Evolutionary conservation across 2,797 vertebrate species (phyloP).

Genomic region (Poeciliopsis paucimaculata): DNA sequence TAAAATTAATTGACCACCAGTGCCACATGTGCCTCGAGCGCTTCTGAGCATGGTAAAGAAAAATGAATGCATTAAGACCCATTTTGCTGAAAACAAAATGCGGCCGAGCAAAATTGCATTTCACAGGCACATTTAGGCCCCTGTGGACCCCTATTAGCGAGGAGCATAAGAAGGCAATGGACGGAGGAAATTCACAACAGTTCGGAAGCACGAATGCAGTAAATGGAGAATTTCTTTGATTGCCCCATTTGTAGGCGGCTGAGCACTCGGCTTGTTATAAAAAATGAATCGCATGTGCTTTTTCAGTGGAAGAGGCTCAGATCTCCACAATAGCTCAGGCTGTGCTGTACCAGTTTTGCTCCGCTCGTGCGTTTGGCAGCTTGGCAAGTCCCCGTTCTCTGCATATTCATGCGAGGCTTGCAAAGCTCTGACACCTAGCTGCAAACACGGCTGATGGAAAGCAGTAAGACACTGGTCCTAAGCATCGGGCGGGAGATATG

Average conservation of each 20-base stretch:
- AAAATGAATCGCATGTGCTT: slow-evolving; percentile 47
- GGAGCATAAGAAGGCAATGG: slow-evolving; percentile 19
- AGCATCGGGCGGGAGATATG: slow-evolving; percentile 10
- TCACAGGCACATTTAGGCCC: slow-evolving; percentile 28
- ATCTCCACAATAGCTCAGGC: slow-evolving; percentile 40
- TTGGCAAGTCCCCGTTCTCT: slow-evolving; percentile 40
- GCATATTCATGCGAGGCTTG: slow-evolving; percentile 62
- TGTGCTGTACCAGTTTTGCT: slow-evolving; percentile 40
- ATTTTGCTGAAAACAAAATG: slow-evolving; percentile 30
- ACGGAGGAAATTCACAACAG: slow-evolving; percentile 21
- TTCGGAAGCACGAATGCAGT: slow-evolving; percentile 9
- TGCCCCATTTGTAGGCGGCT: slow-evolving; percentile 42
- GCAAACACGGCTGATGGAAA: slow-evolving; percentile 39
- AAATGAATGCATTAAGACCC: slow-evolving; percentile 24
- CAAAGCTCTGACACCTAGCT: slow-evolving; percentile 55
- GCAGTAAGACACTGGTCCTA: slow-evolving; percentile 23
- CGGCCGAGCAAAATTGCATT: slow-evolving; percentile 42
- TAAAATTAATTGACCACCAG: slow-evolving; percentile 19
- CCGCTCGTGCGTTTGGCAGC: slow-evolving; percentile 52
- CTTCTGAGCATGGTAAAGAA: slow-evolving; percentile 15
- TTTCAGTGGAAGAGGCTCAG: slow-evolving; percentile 32
- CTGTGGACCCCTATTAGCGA: slow-evolving; percentile 20
- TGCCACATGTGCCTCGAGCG: slow-evolving; percentile 21
- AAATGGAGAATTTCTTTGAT: slow-evolving; percentile 50
- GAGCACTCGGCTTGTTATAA: slow-evolving; percentile 27